A percentile compares a stretch with the other conserved stretches of the same genome.
Evolutionary conservation across 2,888 invertebrate species (phyloP).

Genomic region (Cylloceria caligata): DNA sequence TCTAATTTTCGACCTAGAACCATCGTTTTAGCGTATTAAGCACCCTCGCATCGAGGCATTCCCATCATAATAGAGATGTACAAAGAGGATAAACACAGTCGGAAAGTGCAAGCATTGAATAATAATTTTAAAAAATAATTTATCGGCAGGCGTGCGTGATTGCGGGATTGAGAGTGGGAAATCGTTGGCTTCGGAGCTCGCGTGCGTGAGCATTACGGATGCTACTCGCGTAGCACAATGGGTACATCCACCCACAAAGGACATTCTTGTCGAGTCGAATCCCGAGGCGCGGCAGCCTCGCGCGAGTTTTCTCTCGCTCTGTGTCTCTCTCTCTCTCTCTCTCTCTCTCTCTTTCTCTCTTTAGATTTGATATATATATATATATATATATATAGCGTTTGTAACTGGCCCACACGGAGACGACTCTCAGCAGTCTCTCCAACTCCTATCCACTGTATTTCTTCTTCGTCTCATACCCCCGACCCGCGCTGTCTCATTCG

Average conservation of each 20-base stretch:
- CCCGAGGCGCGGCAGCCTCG: slow-evolving; percentile 68
- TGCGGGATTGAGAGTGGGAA: slow-evolving; percentile 47
- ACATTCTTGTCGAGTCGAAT: slow-evolving; percentile 73
- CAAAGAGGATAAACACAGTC: background rate
- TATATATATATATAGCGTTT: slow-evolving; percentile 1
- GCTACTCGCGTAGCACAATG: slow-evolving; percentile 65
- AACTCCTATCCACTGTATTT: slow-evolving; percentile 19
- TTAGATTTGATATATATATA: too few species aligned
- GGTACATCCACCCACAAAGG: slow-evolving; percentile 70
- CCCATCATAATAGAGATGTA: background rate
- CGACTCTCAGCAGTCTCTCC: slow-evolving; percentile 13
- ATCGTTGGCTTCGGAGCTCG: slow-evolving; percentile 58
- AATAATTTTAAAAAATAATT: slow-evolving; percentile 17
- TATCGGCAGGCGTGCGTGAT: slow-evolving; percentile 47
- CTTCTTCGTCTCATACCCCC: slow-evolving; percentile 24
- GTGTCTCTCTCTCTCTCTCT: background rate
- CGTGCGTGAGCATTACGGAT: slow-evolving; percentile 70
- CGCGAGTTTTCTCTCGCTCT: slow-evolving; percentile 7
- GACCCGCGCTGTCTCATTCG: slow-evolving; percentile 18
- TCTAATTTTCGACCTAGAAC: background rate
- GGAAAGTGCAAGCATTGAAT: background rate
- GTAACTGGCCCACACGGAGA: slow-evolving; percentile 7
- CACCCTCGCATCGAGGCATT: background rate
- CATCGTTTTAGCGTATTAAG: too few species aligned
- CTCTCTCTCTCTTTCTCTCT: background rate